Conservation (phyloP, 2,888 invertebrate species). For the Rhodophaea formosa region DNA sequence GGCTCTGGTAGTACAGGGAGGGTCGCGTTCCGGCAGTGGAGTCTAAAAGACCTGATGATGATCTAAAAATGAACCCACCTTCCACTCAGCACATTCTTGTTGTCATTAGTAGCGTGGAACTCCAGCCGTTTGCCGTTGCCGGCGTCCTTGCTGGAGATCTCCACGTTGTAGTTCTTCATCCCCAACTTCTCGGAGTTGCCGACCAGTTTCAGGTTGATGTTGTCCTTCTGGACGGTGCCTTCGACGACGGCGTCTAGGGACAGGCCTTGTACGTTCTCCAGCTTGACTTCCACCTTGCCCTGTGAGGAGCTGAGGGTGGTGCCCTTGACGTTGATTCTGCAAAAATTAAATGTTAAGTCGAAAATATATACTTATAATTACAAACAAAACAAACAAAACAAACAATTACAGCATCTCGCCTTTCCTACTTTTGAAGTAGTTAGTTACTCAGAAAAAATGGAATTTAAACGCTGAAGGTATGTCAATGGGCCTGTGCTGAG, state of each 20-base stretch:
- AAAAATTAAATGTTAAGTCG: too few species aligned
- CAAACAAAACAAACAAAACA: too few species aligned
- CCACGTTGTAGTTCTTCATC: slow-evolving; percentile 83
- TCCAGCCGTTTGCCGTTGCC: slow-evolving; percentile 83
- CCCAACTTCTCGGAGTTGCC: slow-evolving; percentile 84
- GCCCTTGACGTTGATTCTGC: slow-evolving; percentile 63
- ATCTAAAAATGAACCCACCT: slow-evolving; percentile 64
- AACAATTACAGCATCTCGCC: too few species aligned
- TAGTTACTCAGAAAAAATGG: too few species aligned
- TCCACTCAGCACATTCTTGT: slow-evolving; percentile 86
- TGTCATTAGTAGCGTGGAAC: slow-evolving; percentile 83
- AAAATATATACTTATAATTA: too few species aligned
- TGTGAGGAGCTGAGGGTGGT: slow-evolving; percentile 76
- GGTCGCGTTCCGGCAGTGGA: too few species aligned
- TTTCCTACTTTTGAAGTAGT: too few species aligned
- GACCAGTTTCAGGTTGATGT: slow-evolving; percentile 82
- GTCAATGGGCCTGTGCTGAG: too few species aligned
- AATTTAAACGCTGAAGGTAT: too few species aligned
- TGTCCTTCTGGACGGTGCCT: slow-evolving; percentile 82
- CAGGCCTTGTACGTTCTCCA: slow-evolving; percentile 78
- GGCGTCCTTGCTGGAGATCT: slow-evolving; percentile 82
- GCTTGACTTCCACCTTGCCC: slow-evolving; percentile 78
- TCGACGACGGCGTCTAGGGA: slow-evolving; percentile 78
- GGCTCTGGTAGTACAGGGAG: too few species aligned
- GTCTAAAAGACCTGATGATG: too few species aligned